Evolutionary conservation across 2,888 invertebrate species (phyloP).

Genomic region (Orchesellides sinensis): DNA sequence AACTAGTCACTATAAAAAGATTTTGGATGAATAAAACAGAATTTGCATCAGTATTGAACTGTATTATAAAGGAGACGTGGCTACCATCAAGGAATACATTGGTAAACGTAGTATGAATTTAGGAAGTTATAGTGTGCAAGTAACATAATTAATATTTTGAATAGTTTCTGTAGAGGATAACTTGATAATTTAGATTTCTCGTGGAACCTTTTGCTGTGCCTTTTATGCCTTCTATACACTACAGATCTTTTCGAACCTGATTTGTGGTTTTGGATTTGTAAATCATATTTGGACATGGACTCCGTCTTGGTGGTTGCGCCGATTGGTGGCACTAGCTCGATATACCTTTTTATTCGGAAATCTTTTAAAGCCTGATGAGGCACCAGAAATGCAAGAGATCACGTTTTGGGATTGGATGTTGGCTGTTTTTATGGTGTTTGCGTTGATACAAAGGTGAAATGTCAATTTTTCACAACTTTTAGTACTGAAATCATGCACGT

Average conservation of each 20-base stretch:
- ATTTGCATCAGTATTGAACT: conserved; percentile 10
- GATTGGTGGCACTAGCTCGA: background rate
- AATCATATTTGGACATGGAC: conserved; percentile 8
- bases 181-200: background rate
- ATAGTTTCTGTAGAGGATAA: no score
- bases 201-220: background rate
- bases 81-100: background rate
- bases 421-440: background rate
- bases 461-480: no score
- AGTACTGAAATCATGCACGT: no score
- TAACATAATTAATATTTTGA: background rate
- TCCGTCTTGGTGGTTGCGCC: conserved; percentile 17
- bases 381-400: background rate
- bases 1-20: background rate
- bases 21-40: conserved; percentile 4
- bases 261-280: background rate
- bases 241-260: background rate
- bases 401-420: background rate
- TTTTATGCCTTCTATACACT: background rate
- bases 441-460: background rate
- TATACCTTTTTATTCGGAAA: background rate
- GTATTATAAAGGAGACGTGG: background rate
- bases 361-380: background rate
- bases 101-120: background rate
- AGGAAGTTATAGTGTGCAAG: background rate